Evolutionary conservation across 1,140 invertebrate species (phyloP), one percentile per base, ranked within the genome.

Genomic region (Drosophila saltans): DNA sequence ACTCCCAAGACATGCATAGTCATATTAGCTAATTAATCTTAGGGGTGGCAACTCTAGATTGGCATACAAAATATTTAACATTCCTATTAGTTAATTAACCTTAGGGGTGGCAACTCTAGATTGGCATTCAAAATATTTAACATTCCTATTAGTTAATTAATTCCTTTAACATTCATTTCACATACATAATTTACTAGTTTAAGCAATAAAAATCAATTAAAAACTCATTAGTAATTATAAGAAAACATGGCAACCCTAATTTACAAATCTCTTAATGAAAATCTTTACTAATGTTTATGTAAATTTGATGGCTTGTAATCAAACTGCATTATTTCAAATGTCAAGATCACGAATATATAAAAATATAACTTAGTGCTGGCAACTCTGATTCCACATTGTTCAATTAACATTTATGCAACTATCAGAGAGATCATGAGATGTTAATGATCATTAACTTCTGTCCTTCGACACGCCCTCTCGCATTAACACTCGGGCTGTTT

Each of bases 401-500:
- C n/a, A 26, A 45, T 8, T 45, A 8, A 11, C 58, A 26, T 52
- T 75, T 75, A 69, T 64, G 73, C 55, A 76, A 75, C 75, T 69
- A 69, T 52, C 33, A 16, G 7, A 48, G 7, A 26, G 58, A 68
- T 48, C 2, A 56, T 45, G 56, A 56, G 2, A 56, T 45, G 43
- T 43, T 60, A 36, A 60, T 30, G 21, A 43, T 43, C 56, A 43
- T 67, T 21, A 30, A n/a, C 43, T 10, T 24, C n/a, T 36, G 61
- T 48, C 61, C 43, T 63, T 63, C 57, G 43, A 62, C 72, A 75
- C 72, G 69, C 72, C 69, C 61, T 30, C 30, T 39, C 3, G 26
- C 36, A 74, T 72, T 66, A 74, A 62, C 69, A 74, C 55, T 72
- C 26, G 58, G 30, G 39, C 56, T 7, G 30, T n/a, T 40, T n/a